Evolutionary conservation across 2,888 invertebrate species (phyloP), one percentile per base, ranked within the genome.

Genomic region (Invenusta paracnida): DNA sequence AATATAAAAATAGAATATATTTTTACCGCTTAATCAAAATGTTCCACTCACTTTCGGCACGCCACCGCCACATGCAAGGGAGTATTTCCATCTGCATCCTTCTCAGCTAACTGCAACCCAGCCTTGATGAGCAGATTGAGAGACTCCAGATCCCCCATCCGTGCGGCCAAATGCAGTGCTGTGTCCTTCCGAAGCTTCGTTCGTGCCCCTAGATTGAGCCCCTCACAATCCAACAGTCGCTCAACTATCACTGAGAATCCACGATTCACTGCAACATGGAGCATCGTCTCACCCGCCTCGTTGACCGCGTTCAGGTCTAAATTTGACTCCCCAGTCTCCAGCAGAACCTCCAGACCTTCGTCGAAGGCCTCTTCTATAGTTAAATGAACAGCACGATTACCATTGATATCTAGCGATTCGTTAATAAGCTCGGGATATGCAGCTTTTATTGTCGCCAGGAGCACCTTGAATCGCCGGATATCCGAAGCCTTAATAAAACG

Each of bases 11-110:
- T n/a, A n/a, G n/a, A n/a, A n/a, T n/a, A n/a, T n/a, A n/a, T n/a
- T n/a, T n/a, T n/a, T n/a, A n/a, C n/a, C n/a, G n/a, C n/a, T n/a
- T n/a, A n/a, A n/a, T n/a, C n/a, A n/a, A n/a, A n/a, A n/a, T 48
- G 2, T 82, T n/a, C 23, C 27, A 27, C 82, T 82, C 31, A 82
- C 82, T 23, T 29, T 11, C 2, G 5, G 17, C 31, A 2, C 82
- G 31, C 2, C 11, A 82, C 82, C 2, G 82, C 82, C 31, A 82
- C 1, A 82, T 82, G 82, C 23, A 82, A 29, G 30, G 82, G 25
- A 2, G 82, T 82, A 29, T 82, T 82, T 28, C 82, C 82, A 1
- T 82, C 82, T 28, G 2, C 82, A 29, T 82, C 82, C 29, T 17
- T 2, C 31, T 29, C 82, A 2, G 29, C 30, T 2, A 82, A 23